These are phyloP conservation scores for Ctenochaetus hawaiiensis DNA, from an alignment of 2,797 vertebrate species.

Conservation along the genomic window DNA sequence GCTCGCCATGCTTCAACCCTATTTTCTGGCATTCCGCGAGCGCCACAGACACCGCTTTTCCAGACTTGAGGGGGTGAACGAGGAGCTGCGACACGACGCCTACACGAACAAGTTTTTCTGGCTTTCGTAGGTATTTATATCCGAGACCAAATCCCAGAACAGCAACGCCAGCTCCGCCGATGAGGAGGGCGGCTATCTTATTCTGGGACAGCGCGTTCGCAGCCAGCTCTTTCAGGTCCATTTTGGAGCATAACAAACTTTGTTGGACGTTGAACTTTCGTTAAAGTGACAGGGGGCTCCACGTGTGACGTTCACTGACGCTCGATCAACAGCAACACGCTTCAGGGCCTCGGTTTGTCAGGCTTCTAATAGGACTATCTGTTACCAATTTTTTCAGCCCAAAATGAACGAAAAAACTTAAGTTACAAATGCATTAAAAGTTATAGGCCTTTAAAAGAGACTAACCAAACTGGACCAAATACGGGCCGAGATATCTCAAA, in stretches of 20 bases:
- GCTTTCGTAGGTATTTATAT: conserved; percentile 71
- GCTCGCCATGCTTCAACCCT: conserved; percentile 88
- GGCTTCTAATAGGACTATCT: not conserved
- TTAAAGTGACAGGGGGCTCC: conserved; percentile 7
- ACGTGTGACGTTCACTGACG: conserved; percentile 34
- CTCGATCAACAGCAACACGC: not conserved
- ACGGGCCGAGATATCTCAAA: not conserved
- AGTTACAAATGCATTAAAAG: not conserved
- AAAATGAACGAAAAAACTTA: not conserved
- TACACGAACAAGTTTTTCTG: conserved; percentile 79
- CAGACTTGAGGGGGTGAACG: conserved; percentile 93
- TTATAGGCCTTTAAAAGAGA: not conserved
- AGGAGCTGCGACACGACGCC: conserved; percentile 89
- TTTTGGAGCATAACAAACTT: conserved; percentile 28
- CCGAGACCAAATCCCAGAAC: conserved; percentile 74
- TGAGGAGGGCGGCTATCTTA: conserved; percentile 44
- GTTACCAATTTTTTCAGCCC: too few species aligned
- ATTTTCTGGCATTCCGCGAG: conserved; percentile 83
- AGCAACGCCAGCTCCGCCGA: conserved; percentile 71
- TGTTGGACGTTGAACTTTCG: conserved; percentile 1
- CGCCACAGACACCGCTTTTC: conserved; percentile 84
- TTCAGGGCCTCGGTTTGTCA: not conserved
- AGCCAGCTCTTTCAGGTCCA: conserved; percentile 58
- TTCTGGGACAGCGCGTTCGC: conserved; percentile 38
- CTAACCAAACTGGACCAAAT: not conserved